phyloP scores from a whole-genome alignment of 1,140 invertebrate species.

The Calephelis nemesis region DNA sequence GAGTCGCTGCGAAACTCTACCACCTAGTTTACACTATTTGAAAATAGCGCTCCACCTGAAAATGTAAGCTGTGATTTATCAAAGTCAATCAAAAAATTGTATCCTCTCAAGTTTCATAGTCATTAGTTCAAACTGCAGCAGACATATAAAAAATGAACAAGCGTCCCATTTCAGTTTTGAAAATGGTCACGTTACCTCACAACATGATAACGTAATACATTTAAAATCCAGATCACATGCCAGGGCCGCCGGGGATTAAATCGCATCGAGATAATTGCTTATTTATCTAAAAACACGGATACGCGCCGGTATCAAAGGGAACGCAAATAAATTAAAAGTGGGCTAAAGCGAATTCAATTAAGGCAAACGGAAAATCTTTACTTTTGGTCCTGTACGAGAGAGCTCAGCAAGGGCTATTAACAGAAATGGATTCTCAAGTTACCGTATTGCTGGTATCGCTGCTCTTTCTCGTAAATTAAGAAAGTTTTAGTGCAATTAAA shows the following conservation, averaged over 20 bases:
- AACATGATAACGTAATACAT: slow-evolving; percentile 30
- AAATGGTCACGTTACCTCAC: too few relatives aligned
- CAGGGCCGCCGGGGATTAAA: slow-evolving; percentile 44
- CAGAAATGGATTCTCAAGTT: background rate
- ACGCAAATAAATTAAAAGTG: slow-evolving; percentile 73
- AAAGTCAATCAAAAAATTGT: too few relatives aligned
- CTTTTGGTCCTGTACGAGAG: slow-evolving; percentile 36
- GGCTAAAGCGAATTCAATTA: slow-evolving; percentile 68
- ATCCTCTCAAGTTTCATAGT: too few relatives aligned
- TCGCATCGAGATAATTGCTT: slow-evolving; percentile 67
- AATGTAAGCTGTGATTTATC: too few relatives aligned
- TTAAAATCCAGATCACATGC: slow-evolving; percentile 38
- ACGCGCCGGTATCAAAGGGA: slow-evolving; percentile 60
- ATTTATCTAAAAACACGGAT: slow-evolving; percentile 64
- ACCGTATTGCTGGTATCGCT: too few relatives aligned
- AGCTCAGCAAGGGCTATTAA: slow-evolving; percentile 21
- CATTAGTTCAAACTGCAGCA: too few relatives aligned
- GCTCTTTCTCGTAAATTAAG: too few relatives aligned
- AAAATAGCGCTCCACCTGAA: too few relatives aligned
- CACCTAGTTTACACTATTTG: too few relatives aligned
- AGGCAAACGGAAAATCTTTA: slow-evolving; percentile 47
- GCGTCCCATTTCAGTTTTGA: background rate
- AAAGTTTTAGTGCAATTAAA: too few relatives aligned
- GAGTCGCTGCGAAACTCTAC: too few relatives aligned
- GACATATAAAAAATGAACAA: background rate